Evolutionary conservation across 35 echinoderm and acorn worm species (phyloP).

Genomic region (Eucidaris tribuloides): DNA sequence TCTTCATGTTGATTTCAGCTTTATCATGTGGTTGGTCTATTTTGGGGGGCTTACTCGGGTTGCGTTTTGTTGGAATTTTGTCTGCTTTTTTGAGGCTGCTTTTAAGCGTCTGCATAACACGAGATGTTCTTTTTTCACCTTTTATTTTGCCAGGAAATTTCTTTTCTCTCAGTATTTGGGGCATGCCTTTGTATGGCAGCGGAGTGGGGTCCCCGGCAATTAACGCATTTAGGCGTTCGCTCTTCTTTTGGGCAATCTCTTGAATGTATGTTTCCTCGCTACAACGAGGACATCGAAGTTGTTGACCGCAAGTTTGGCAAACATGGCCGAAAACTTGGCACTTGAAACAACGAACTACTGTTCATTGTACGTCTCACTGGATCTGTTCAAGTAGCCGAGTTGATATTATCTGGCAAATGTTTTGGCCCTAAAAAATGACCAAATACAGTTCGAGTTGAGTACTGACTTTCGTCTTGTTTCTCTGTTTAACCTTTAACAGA

Average conservation of each 20-base stretch:
- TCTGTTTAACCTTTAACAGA: background rate
- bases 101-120: background rate
- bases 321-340: background rate
- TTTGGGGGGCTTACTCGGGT: too few species aligned
- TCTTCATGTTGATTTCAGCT: too few species aligned
- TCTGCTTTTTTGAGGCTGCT: background rate
- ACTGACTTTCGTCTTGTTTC: background rate
- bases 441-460: too few species aligned
- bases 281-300: background rate
- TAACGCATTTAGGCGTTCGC: background rate
- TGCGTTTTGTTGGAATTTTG: too few species aligned
- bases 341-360: background rate
- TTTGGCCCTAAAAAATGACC: background rate
- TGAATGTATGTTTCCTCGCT: background rate
- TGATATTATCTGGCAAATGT: background rate
- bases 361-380: background rate
- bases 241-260: background rate
- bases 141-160: background rate
- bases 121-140: background rate
- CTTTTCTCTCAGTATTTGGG: background rate
- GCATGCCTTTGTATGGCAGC: background rate
- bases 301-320: background rate
- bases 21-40: too few species aligned
- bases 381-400: background rate
- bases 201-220: background rate